Percentiles rank a stretch among this genome's conserved stretches.
Evolutionary conservation across 2,797 vertebrate genomes (phyloP).

Genomic region (Aplochiton taeniatus): DNA sequence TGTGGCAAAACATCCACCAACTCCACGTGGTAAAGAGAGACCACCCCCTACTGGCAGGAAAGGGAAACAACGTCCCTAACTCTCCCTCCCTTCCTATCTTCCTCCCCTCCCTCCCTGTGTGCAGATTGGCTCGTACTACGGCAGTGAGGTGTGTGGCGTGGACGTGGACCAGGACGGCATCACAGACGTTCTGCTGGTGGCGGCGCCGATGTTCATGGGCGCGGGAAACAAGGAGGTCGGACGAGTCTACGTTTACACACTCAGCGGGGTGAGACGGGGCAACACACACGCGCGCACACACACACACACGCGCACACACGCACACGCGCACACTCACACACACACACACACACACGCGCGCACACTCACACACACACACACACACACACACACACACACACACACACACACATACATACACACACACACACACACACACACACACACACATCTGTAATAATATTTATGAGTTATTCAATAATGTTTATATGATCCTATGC

Average conservation of each 20-base stretch:
- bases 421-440: no score
- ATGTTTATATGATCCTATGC: no score
- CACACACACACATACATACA: no score
- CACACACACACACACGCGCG: no score
- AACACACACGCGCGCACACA: no score
- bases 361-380: no score
- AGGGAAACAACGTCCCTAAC: not conserved
- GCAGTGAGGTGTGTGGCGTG: constrained; percentile 89
- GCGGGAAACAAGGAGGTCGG: constrained; percentile 89
- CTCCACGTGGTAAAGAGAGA: not conserved
- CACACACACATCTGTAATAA: no score
- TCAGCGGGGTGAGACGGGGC: constrained; percentile 69
- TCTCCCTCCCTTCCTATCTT: not conserved
- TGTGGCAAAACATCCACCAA: not conserved
- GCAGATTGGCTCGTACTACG: constrained; percentile 95
- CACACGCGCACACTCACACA: no score
- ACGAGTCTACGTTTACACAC: constrained; percentile 85
- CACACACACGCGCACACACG: no score
- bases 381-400: no score
- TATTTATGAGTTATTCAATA: no score
- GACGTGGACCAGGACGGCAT: constrained; percentile 88
- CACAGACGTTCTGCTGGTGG: constrained; percentile 89
- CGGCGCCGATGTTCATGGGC: constrained; percentile 91
- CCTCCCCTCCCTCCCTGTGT: not conserved
- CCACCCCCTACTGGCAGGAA: constrained; percentile 52